Percentiles rank a stretch among this genome's conserved stretches.
phyloP scores from a whole-genome alignment of 2,113 vertebrate species.

The Nerophis lumbriciformis region DNA sequence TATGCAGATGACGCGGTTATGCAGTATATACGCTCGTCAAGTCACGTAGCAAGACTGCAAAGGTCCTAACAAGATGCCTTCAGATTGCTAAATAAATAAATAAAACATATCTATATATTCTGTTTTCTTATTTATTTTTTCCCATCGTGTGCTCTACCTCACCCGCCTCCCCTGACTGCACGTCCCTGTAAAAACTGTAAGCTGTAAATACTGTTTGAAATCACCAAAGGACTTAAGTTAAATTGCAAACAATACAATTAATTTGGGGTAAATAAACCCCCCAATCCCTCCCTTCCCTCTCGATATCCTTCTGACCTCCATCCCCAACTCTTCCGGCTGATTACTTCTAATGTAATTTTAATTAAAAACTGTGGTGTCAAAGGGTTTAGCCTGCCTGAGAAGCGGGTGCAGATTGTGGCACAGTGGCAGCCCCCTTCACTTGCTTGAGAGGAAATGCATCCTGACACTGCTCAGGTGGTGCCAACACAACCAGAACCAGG shows the following conservation, averaged over 20 bases:
- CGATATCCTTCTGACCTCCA: slow-evolving; percentile 43
- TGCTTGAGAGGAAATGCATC: slow-evolving; percentile 97
- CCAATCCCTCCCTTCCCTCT: slow-evolving; percentile 23
- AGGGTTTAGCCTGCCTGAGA: slow-evolving; percentile 98
- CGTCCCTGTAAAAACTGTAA: too few relatives aligned
- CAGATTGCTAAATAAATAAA: too few relatives aligned
- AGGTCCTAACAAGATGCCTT: too few relatives aligned
- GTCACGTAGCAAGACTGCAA: too few relatives aligned
- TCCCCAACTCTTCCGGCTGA: slow-evolving; percentile 92
- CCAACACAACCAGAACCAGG: slow-evolving; percentile 50
- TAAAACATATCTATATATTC: too few relatives aligned
- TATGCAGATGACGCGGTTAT: too few relatives aligned
- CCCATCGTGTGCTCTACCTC: too few relatives aligned
- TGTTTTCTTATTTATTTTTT: too few relatives aligned
- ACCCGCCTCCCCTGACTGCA: too few relatives aligned
- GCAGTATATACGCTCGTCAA: too few relatives aligned
- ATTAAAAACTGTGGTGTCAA: slow-evolving; percentile 99
- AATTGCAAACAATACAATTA: not conserved
- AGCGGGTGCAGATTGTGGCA: slow-evolving; percentile 97
- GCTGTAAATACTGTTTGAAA: too few relatives aligned
- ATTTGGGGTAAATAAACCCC: not conserved
- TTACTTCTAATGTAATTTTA: slow-evolving; percentile 99
- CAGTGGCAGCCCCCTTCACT: slow-evolving; percentile 93
- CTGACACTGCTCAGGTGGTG: slow-evolving; percentile 76
- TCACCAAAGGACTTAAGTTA: not conserved